Percentiles rank a stretch among this genome's conserved stretches.
phyloP scores from a whole-genome alignment of 2,797 vertebrate species.

The Decapterus maruadsi region DNA sequence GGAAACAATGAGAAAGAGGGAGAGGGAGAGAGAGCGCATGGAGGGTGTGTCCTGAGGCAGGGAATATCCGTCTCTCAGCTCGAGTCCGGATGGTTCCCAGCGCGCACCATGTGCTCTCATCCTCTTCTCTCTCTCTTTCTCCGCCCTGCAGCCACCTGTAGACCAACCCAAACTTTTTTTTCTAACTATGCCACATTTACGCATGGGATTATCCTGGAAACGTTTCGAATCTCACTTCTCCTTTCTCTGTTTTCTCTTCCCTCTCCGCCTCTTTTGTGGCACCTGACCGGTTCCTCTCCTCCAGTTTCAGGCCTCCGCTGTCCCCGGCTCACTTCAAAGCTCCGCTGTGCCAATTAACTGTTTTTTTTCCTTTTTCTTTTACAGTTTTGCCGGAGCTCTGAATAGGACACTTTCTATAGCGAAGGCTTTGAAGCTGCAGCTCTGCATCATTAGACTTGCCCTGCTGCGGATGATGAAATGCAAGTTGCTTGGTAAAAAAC shows the following conservation, averaged over 20 bases:
- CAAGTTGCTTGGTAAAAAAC: constrained; percentile 20
- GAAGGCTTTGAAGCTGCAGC: constrained; percentile 7
- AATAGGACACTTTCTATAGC: constrained; percentile 35
- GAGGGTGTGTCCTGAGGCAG: constrained; percentile 85
- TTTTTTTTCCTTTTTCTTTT: constrained; percentile 3
- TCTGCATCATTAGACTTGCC: constrained; percentile 26
- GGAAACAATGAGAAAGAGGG: constrained; percentile 71
- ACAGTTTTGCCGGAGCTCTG: constrained; percentile 35
- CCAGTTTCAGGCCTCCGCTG: constrained; percentile 52
- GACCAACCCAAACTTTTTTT: constrained; percentile 18
- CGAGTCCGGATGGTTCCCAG: constrained; percentile 63
- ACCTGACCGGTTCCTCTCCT: constrained; percentile 37
- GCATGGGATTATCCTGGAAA: background rate
- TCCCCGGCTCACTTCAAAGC: constrained; percentile 68
- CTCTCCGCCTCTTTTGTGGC: constrained; percentile 15
- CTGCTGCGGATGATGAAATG: constrained; percentile 27
- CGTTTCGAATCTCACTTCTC: constrained; percentile 15
- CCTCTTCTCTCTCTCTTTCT: constrained; percentile 13
- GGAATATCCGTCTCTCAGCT: constrained; percentile 77
- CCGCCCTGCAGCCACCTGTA: constrained; percentile 8
- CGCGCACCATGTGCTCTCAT: constrained; percentile 31
- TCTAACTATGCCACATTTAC: constrained; percentile 30
- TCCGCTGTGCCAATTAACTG: constrained; percentile 65
- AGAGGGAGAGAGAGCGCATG: constrained; percentile 50
- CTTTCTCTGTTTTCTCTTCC: constrained; percentile 33